Evolutionary conservation across 2,888 invertebrate species (phyloP), one percentile per base, ranked within the genome.

Genomic region (Thymelicus acteon): DNA sequence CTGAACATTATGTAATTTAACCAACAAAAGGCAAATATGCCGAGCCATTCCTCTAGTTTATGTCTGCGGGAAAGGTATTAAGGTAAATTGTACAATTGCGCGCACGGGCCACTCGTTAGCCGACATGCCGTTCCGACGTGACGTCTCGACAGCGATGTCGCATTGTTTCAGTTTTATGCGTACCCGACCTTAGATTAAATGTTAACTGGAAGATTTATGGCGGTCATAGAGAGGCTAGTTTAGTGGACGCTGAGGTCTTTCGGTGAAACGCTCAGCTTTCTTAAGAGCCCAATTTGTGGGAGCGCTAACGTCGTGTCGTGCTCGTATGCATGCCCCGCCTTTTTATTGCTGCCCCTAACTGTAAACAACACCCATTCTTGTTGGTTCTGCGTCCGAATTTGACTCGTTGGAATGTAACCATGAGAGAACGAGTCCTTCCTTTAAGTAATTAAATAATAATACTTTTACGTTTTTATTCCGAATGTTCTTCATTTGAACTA

Each of bases 311-410:
- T 84, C 82, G 82, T 87, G 90, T 90, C 91, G 90, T 91, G 91
- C 85, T 77, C 83, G 81, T 87, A 88, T 88, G 88, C 88, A 87
- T 88, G 91, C 89, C 85, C 91, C 91, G 91, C 91, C 91, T 92
- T 91, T 92, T 92, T 93, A 91, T 92, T 88, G 81, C 91, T 91
- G 91, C 90, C 91, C 89, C 91, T 91, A 90, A 91, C 91, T 89
- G 91, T 91, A 89, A 86, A 92, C 89, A 88, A 91, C 92, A 91
- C 92, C 92, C 92, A 93, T 91, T 89, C 85, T 83, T 63, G 69
- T 69, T 77, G 76, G 72, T 72, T 75, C 74, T 58, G 31, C 3
- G 73, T 70, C 70, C 71, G 78, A 82, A 80, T 82, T 82, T 83
- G 85, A 81, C 84, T 84, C 80, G 80, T 70, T 64, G 70, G 69